phyloP scores from a whole-genome alignment of 2,888 invertebrate species.

The Heliconius cydno region DNA sequence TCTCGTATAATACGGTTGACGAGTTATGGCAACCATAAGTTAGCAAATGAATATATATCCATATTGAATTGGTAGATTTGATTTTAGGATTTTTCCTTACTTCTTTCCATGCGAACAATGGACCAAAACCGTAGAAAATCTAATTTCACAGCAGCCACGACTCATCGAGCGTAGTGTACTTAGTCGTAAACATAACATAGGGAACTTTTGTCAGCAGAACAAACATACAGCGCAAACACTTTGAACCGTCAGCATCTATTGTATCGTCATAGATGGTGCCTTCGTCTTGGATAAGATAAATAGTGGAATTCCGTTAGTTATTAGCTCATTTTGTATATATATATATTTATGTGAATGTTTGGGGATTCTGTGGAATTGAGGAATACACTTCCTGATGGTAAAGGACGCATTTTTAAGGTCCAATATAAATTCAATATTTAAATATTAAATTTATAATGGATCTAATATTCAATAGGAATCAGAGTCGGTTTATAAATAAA shows the following conservation, averaged over 20 bases:
- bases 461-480: too few relatives aligned
- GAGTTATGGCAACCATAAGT: not conserved
- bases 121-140: not conserved
- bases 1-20: not conserved
- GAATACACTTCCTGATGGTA: too few relatives aligned
- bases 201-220: constrained; percentile 60
- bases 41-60: too few relatives aligned
- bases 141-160: not conserved
- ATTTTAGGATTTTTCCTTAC: not conserved
- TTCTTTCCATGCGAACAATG: not conserved
- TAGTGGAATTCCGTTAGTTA: constrained; percentile 15
- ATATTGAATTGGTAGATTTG: too few relatives aligned
- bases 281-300: constrained; percentile 33
- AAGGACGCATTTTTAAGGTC: not conserved
- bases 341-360: not conserved
- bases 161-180: not conserved
- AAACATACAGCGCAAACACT: constrained; percentile 68
- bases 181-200: constrained; percentile 44
- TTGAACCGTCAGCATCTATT: constrained; percentile 69
- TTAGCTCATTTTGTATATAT: not conserved
- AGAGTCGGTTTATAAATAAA: too few relatives aligned
- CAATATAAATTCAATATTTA: too few relatives aligned
- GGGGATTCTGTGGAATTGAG: not conserved
- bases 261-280: constrained; percentile 51
- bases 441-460: too few relatives aligned